Conservation (phyloP, 2,888 invertebrate genomes). For the Agriopis leucophaearia region DNA sequence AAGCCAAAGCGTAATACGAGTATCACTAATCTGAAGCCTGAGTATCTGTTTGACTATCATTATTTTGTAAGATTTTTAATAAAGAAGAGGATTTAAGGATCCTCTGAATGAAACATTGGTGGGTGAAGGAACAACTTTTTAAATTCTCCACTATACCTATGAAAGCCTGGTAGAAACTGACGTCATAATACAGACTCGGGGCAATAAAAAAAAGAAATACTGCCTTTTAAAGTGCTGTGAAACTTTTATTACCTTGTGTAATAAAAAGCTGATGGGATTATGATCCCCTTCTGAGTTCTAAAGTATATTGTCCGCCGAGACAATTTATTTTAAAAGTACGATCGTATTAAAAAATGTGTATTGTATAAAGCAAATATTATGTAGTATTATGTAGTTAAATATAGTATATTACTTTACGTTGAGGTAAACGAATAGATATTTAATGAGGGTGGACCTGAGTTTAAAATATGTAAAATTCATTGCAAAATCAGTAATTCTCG, state of each 20-base stretch:
- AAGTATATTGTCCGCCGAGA: not conserved
- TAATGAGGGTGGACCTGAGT: too few species aligned
- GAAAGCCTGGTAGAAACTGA: constrained; percentile 68
- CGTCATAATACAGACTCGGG: constrained; percentile 63
- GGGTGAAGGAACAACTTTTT: constrained; percentile 1
- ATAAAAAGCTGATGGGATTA: not conserved
- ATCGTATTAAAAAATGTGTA: not conserved
- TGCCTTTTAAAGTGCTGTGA: constrained; percentile 13
- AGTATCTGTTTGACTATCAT: too few species aligned
- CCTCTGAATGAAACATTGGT: not conserved
- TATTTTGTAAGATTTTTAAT: too few species aligned
- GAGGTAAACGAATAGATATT: too few species aligned
- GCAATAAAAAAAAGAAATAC: constrained; percentile 30
- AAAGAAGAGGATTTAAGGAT: too few species aligned
- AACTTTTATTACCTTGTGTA: constrained; percentile 5
- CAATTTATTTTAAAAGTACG: not conserved
- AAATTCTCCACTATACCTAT: constrained; percentile 53
- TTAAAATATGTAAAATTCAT: too few species aligned
- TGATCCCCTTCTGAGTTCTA: not conserved
- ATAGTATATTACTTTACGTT: too few species aligned
- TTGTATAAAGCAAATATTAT: not conserved
- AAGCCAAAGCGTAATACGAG: not conserved
- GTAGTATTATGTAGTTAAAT: too few species aligned
- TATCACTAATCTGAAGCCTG: too few species aligned
- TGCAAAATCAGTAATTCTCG: too few species aligned